Base-by-base conservation (phyloP, 2,888 invertebrate species). In the Selenia dentaria region DNA sequence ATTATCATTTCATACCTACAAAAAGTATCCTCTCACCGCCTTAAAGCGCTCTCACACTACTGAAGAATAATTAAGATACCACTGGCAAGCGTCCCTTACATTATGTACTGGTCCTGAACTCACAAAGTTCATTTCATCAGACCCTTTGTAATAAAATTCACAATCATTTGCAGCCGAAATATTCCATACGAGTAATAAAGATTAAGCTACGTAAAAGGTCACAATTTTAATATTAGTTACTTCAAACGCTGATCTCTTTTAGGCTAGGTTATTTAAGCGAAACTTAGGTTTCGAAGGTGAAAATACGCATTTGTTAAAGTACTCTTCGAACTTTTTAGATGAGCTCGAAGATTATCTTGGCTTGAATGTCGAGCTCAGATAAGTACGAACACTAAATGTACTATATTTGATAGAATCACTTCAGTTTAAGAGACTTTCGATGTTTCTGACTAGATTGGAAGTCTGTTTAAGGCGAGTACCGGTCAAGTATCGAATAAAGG, bases 11-110 rank as follows among this genome's bases (percentile, higher is more conserved):
- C 38, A 44, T 41, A 49, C 44, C 37, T 39, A 45, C 51, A 49
- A 45, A 46, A 48, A 50, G 11, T 39, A n/a, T n/a, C 16, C 45
- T 37, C 44, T 34, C 29, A 14, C 40, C 45, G 29, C 52, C 34
- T 46, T 34, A 43, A 55, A 53, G 47, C 42, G 39, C 35, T 11
- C 27, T 25, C 36, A n/a, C n/a, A 28, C 37, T 34, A 37, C 46
- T 42, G 54, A 51, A 57, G 59, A 62, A 67, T 74, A 74, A 74
- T 74, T 74, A 70, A 67, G 50, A 59, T 56, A 11, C 38, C 43
- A 39, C 57, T 57, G 44, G 49, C 57, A 59, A 64, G 57, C 61
- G 66, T 59, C 43, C 48, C 60, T 38, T 47, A 62, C 64, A 65
- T 73, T 67, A 73, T 64, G 64, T 62, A 63, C 58, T 59, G 47